phyloP scores from a whole-genome alignment of 2,888 invertebrate species.

The Apocheima hispidaria region DNA sequence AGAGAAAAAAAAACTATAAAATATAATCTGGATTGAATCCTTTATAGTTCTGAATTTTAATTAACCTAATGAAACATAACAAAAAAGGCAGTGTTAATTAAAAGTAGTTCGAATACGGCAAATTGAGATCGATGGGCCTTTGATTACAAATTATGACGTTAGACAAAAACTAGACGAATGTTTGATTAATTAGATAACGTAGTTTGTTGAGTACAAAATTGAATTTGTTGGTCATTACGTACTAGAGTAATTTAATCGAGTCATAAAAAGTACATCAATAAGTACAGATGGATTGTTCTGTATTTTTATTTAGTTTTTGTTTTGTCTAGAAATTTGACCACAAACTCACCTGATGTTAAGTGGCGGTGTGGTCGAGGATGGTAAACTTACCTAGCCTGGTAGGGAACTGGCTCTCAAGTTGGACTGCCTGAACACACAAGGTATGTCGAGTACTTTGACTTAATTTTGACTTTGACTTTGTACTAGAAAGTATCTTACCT shows the following conservation, averaged over 20 bases:
- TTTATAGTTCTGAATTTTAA: slow-evolving; percentile 23
- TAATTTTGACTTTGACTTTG: too few species aligned
- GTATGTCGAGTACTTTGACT: too few species aligned
- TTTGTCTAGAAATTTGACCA: too few species aligned
- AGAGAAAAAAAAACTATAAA: too few species aligned
- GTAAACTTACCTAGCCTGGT: too few species aligned
- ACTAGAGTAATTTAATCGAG: background rate
- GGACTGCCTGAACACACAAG: too few species aligned
- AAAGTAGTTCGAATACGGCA: slow-evolving; percentile 25
- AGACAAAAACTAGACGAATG: slow-evolving; percentile 24
- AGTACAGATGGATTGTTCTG: too few species aligned
- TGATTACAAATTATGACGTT: slow-evolving; percentile 25
- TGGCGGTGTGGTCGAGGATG: too few species aligned
- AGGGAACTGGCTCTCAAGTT: too few species aligned
- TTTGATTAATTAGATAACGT: slow-evolving; percentile 31
- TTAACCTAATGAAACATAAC: slow-evolving; percentile 27
- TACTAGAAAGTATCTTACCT: too few species aligned
- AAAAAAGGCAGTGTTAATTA: slow-evolving; percentile 29
- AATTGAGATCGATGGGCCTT: slow-evolving; percentile 25
- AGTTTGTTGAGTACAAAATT: background rate
- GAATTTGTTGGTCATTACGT: slow-evolving; percentile 1
- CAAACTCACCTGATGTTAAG: too few species aligned
- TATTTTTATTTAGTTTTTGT: too few species aligned
- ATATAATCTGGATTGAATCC: slow-evolving; percentile 8
- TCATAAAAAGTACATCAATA: background rate